These are phyloP conservation scores for Holocentrus rufus DNA, from an alignment of 2,797 vertebrate species.

Conservation along the genomic window DNA sequence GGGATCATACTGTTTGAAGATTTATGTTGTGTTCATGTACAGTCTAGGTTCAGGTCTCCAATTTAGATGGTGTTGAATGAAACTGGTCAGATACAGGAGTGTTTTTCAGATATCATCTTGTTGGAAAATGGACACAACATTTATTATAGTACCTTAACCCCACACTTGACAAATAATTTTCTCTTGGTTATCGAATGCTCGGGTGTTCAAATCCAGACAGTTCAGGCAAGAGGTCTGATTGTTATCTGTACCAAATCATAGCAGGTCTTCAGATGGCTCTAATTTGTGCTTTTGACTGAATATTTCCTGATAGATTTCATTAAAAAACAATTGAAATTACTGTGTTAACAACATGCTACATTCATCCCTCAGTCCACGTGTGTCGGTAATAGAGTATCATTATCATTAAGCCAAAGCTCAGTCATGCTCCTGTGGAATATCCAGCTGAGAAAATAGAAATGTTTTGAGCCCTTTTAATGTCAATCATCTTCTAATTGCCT, in stretches of 20 bases:
- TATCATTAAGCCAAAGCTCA: constrained; percentile 40
- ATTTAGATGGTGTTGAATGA: constrained; percentile 34
- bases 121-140: constrained; percentile 15
- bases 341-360: background rate
- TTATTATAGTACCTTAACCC: background rate
- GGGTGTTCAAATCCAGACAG: background rate
- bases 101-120: background rate
- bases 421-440: constrained; percentile 29
- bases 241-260: background rate
- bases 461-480: constrained; percentile 49
- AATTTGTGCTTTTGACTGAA: background rate
- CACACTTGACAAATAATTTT: background rate
- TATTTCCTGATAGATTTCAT: background rate
- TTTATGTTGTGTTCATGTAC: constrained; percentile 33
- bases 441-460: constrained; percentile 48
- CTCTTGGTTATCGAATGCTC: background rate
- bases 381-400: constrained; percentile 34
- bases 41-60: constrained; percentile 14
- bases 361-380: constrained; percentile 30
- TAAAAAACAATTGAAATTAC: background rate
- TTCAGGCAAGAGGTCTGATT: background rate
- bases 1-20: constrained; percentile 7
- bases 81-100: constrained; percentile 6
- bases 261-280: background rate
- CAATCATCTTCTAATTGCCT: constrained; percentile 58